These are phyloP conservation scores for Cotesia congregata DNA, from an alignment of 2,888 invertebrate species.

Conservation along the genomic window DNA sequence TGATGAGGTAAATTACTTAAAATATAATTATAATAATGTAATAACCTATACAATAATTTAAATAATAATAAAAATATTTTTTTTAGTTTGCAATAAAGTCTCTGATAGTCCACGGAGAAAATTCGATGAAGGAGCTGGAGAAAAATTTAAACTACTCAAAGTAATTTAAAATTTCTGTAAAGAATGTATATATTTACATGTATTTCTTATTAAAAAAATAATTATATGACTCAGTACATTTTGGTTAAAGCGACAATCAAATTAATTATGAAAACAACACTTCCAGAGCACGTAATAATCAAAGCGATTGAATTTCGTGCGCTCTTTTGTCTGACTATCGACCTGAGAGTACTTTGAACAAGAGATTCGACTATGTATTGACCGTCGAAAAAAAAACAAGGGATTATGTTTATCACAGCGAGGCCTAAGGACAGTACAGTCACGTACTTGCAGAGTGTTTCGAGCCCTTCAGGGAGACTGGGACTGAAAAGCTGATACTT, in stretches of 20 bases:
- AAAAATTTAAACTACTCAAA: slow-evolving; percentile 77
- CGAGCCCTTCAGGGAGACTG: slow-evolving; percentile 78
- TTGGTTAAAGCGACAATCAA: slow-evolving; percentile 74
- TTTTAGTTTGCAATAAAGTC: slow-evolving; percentile 76
- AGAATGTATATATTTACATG: slow-evolving; percentile 33
- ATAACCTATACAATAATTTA: not conserved
- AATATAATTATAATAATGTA: not conserved
- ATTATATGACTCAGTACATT: slow-evolving; percentile 58
- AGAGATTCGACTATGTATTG: slow-evolving; percentile 86
- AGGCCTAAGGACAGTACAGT: slow-evolving; percentile 91
- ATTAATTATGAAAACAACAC: slow-evolving; percentile 78
- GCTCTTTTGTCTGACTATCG: slow-evolving; percentile 72
- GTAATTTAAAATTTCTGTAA: slow-evolving; percentile 47
- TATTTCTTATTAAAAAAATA: slow-evolving; percentile 20
- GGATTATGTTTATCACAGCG: slow-evolving; percentile 91
- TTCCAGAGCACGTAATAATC: slow-evolving; percentile 81
- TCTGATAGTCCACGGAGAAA: slow-evolving; percentile 79
- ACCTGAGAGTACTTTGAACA: slow-evolving; percentile 74
- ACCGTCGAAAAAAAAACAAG: slow-evolving; percentile 94
- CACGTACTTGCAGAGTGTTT: slow-evolving; percentile 84
- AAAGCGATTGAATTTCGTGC: slow-evolving; percentile 77
- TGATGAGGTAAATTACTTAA: slow-evolving; percentile 75
- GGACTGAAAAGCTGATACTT: slow-evolving; percentile 76
- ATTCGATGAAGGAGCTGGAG: slow-evolving; percentile 79
- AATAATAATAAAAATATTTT: not conserved